Evolutionary conservation across 2,888 invertebrate genomes (phyloP).

Genomic region (Andrena praecox): DNA sequence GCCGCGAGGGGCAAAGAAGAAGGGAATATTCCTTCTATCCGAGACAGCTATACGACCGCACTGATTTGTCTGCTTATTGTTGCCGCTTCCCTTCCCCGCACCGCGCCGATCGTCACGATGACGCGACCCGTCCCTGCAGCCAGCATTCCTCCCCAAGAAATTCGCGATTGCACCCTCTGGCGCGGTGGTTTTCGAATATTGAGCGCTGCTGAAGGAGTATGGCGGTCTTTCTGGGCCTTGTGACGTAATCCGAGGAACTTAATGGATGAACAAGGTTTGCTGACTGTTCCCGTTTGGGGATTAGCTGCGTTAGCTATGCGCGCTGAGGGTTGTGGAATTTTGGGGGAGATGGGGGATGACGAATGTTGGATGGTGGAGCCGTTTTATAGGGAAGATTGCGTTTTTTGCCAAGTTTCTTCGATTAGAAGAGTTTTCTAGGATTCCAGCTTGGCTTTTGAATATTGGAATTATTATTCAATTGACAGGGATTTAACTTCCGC

Average conservation of each 20-base stretch:
- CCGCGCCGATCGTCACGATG: slow-evolving; percentile 67
- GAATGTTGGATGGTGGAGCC: too few relatives aligned
- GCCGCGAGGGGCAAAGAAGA: slow-evolving; percentile 44
- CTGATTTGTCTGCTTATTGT: slow-evolving; percentile 76
- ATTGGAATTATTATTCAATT: too few relatives aligned
- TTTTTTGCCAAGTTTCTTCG: too few relatives aligned
- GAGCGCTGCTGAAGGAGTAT: not conserved
- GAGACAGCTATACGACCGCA: slow-evolving; percentile 76
- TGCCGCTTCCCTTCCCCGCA: slow-evolving; percentile 67
- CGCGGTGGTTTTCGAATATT: too few relatives aligned
- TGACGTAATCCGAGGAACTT: not conserved
- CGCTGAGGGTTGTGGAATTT: too few relatives aligned
- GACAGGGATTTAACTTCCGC: too few relatives aligned
- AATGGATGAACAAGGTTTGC: not conserved
- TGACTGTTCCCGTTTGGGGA: slow-evolving; percentile 24
- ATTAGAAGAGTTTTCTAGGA: too few relatives aligned
- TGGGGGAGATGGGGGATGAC: too few relatives aligned
- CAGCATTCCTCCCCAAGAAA: slow-evolving; percentile 39
- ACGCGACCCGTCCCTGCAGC: slow-evolving; percentile 40
- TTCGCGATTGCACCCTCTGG: not conserved
- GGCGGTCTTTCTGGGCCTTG: not conserved
- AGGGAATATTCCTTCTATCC: slow-evolving; percentile 62
- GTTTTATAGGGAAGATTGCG: too few relatives aligned
- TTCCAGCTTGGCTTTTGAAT: too few relatives aligned
- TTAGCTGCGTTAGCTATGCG: not conserved